Conservation (phyloP, 2,113 vertebrate species). For the Microtus pennsylvanicus region DNA sequence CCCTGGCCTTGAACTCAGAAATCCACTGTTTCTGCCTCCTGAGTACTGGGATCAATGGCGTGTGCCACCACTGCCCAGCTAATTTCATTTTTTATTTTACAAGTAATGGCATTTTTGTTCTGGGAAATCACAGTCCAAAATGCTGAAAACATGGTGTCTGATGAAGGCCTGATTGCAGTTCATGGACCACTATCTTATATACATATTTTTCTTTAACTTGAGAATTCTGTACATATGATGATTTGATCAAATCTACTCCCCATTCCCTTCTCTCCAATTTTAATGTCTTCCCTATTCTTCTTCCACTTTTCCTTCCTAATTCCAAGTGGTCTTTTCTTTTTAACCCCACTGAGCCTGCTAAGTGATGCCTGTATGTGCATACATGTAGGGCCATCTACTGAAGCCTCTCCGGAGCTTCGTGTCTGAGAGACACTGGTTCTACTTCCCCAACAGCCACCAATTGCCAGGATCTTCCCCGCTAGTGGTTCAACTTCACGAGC, state of each 20-base stretch:
- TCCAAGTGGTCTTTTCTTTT: not conserved
- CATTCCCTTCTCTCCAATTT: not conserved
- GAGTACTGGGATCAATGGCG: accelerated
- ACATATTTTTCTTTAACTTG: not conserved
- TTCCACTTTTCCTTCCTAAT: no score
- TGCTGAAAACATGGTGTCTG: not conserved
- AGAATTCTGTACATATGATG: not conserved
- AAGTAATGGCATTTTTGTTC: not conserved
- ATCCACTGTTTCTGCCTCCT: not conserved
- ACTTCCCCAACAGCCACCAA: not conserved
- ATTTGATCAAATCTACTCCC: not conserved
- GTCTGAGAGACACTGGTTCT: not conserved
- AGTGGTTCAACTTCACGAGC: no score
- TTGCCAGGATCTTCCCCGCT: not conserved
- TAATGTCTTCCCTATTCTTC: not conserved
- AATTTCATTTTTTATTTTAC: not conserved
- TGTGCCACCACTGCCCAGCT: not conserved
- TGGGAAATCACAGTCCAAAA: not conserved
- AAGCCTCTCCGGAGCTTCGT: not conserved
- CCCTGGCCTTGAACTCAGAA: not conserved
- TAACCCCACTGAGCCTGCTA: not conserved
- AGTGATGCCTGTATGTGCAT: not conserved
- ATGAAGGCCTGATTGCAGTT: not conserved
- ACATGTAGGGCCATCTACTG: not conserved
- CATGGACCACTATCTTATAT: not conserved